Evolutionary conservation across 2,888 invertebrate genomes (phyloP).

Genomic region (Creontiades dilutus): DNA sequence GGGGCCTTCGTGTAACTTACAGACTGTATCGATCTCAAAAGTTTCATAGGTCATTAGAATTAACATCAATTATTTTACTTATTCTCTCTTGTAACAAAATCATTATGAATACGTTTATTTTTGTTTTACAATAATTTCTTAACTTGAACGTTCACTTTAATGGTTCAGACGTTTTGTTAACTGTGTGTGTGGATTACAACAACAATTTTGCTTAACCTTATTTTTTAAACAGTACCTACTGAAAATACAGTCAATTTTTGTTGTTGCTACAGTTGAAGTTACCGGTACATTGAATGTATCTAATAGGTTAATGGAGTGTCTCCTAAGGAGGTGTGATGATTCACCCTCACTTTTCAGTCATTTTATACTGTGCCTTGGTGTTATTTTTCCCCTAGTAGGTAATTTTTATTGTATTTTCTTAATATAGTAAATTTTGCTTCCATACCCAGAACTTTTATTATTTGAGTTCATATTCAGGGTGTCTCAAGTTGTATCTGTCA

Average conservation of each 20-base stretch:
- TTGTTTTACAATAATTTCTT: not conserved
- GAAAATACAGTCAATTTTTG: not conserved
- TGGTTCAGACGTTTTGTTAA: not conserved
- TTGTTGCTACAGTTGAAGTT: not conserved
- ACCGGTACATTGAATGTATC: not conserved
- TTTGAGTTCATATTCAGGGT: too few species aligned
- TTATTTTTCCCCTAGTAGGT: slow-evolving; percentile 45
- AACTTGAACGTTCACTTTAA: not conserved
- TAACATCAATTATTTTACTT: slow-evolving; percentile 22
- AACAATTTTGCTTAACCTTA: not conserved
- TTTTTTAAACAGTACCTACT: not conserved
- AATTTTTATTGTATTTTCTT: slow-evolving; percentile 60
- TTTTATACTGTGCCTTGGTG: slow-evolving; percentile 66
- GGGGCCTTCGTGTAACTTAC: slow-evolving; percentile 71
- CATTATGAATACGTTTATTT: not conserved
- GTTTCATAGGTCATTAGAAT: slow-evolving; percentile 60
- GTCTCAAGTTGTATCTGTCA: too few species aligned
- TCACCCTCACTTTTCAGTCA: slow-evolving; percentile 51
- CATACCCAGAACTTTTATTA: slow-evolving; percentile 21
- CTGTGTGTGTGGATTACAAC: slow-evolving; percentile 35
- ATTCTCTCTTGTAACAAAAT: not conserved
- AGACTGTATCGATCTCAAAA: slow-evolving; percentile 69
- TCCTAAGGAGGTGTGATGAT: not conserved
- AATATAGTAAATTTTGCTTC: slow-evolving; percentile 49
- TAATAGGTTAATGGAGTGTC: slow-evolving; percentile 49